Evolutionary conservation across 2,888 invertebrate species (phyloP), one percentile per base, ranked within the genome.

Genomic region (Drosophila recens): DNA sequence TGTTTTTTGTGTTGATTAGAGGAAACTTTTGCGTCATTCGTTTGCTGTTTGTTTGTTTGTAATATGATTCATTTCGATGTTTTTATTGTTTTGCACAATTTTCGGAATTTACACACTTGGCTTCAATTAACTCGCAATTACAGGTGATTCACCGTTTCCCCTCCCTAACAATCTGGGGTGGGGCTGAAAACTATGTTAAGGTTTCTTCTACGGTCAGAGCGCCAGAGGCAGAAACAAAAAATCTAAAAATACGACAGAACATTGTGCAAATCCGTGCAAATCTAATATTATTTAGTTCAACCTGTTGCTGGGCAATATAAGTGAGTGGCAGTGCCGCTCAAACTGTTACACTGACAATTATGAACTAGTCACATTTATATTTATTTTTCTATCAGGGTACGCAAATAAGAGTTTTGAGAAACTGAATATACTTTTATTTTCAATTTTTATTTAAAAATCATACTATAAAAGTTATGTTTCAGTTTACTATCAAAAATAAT

Each of bases 41-140:
- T 34, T 57, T 38, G 48, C 59, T 8, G 34, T 64, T 80, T 68
- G 20, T 62, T 82, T 68, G 58, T 52, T 66, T 64, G 67, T 65
- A 51, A 65, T 46, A 45, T 79, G 82, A 79, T 17, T 80, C 79
- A 79, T 2, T 48, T 27, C 4, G 20, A 34, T 34, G 57, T 23
- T 36, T 51, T 36, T 20, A 51, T 15, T 40, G 46, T 33, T 63
- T 58, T 27, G 13, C 17, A 45, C 48, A 56, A 38, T 42, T 54
- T 69, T 38, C 42, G 34, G 13, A 56, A 62, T 48, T 48, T 54
- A 51, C 54, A 48, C 51, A 38, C 48, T 54, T 51, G 40, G 57
- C 27, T 27, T 23, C 17, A 20, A 30, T 34, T 57, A 57, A 51
- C 36, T n/a, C 27, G n/a, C 36, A 17, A 27, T 38, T 59, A 17